Evolutionary conservation across 2,797 vertebrate genomes (phyloP).

Genomic region (Parauchenoglanis punctatus): DNA sequence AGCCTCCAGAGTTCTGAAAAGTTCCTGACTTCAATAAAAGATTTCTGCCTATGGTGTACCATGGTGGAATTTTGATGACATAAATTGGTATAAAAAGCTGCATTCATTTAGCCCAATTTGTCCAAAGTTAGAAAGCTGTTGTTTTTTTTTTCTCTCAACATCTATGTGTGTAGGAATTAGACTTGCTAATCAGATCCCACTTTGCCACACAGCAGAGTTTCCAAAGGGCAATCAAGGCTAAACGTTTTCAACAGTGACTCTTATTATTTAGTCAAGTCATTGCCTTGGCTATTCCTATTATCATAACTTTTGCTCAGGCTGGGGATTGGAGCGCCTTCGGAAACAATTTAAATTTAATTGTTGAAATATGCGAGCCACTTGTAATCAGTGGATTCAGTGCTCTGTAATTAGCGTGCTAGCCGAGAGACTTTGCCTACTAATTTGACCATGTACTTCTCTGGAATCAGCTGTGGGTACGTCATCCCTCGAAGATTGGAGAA

Average conservation of each 20-base stretch:
- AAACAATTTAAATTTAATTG: slow-evolving; percentile 48
- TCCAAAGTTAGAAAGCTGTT: neutral
- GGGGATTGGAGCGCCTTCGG: slow-evolving; percentile 53
- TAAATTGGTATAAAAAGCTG: neutral
- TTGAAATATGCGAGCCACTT: slow-evolving; percentile 49
- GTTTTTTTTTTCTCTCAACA: neutral
- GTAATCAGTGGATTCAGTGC: slow-evolving; percentile 45
- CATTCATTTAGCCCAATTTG: neutral
- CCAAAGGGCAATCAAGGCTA: neutral
- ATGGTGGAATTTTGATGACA: neutral
- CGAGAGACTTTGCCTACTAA: slow-evolving; percentile 29
- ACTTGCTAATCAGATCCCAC: neutral
- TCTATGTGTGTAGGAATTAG: slow-evolving; percentile 3
- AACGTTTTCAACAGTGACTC: neutral
- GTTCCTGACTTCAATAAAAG: neutral
- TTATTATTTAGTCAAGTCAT: slow-evolving; percentile 67
- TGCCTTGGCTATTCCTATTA: slow-evolving; percentile 43
- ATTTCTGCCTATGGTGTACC: neutral
- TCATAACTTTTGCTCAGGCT: slow-evolving; percentile 33
- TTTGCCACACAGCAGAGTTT: neutral
- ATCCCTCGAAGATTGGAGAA: slow-evolving; percentile 9
- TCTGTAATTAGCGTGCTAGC: slow-evolving; percentile 49
- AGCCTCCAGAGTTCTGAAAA: neutral
- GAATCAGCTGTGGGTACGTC: slow-evolving; percentile 4
- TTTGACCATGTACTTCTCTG: neutral